phyloP scores from a whole-genome alignment of 2,888 invertebrate species.

The Pyralis farinalis region DNA sequence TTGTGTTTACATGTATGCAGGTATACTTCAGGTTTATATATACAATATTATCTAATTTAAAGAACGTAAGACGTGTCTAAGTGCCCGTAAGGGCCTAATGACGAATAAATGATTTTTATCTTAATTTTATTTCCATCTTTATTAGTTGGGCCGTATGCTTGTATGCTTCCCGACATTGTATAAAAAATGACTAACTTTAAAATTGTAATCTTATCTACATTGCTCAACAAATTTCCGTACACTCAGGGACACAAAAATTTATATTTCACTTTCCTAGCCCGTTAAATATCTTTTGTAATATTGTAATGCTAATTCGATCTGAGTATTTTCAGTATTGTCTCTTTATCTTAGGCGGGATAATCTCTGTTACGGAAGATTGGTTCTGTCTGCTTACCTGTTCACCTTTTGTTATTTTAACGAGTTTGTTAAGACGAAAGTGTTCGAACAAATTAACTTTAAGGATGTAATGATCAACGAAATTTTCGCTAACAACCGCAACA shows the following conservation, averaged over 20 bases:
- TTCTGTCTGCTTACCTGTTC: conserved; percentile 39
- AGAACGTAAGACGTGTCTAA: too few species aligned
- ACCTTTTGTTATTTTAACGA: conserved; percentile 57
- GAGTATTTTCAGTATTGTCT: conserved; percentile 39
- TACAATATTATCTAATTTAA: too few species aligned
- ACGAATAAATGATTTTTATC: too few species aligned
- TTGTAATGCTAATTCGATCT: conserved; percentile 63
- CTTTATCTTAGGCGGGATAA: conserved; percentile 50
- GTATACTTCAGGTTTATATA: too few species aligned
- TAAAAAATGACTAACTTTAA: too few species aligned
- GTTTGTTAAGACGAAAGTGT: conserved; percentile 45
- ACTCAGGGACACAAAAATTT: conserved; percentile 25
- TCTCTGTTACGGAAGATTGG: conserved; percentile 54
- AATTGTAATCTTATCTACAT: not conserved
- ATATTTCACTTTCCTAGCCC: conserved; percentile 16
- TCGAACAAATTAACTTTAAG: conserved; percentile 36
- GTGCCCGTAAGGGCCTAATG: too few species aligned
- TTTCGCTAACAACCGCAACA: conserved; percentile 12
- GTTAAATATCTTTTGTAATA: conserved; percentile 40
- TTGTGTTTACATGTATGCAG: too few species aligned
- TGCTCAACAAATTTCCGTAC: not conserved
- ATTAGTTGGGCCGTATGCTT: too few species aligned
- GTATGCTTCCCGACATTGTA: too few species aligned
- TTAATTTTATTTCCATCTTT: too few species aligned
- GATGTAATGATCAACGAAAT: conserved; percentile 29